Base-by-base conservation (phyloP, 2,113 vertebrate species). In the Anolis carolinensis region DNA sequence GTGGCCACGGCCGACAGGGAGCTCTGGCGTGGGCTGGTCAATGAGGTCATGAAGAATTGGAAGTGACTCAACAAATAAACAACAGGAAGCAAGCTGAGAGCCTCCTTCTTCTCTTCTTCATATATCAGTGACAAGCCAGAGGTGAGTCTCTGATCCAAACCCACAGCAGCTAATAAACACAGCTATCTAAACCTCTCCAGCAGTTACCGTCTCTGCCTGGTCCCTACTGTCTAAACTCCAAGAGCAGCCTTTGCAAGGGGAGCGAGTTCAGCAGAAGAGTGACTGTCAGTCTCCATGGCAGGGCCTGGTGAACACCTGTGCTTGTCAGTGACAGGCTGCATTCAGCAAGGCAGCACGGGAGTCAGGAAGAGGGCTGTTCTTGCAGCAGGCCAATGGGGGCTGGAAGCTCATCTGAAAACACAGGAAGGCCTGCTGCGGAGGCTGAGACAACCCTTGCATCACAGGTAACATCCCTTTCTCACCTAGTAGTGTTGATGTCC, bases 281-380 rank as follows among this genome's bases (percentile, higher is more conserved):
- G 62, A 81, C 70, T 86, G 77, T 72, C 77, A 86, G 55, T 36
- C 39, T 50, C 23, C 27, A 68, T 50, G 25, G 36, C 36, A 18
- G 73, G 20, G 72, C 59, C 82, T 67, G 50, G 52, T 25, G 73
- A 81, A 62, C 82, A 84, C 59, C 82, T 84, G 82, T 84, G 72
- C 73, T n/a, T 84, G 82, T 80, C 77, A 86, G 78, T 86, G 59
- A 81, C 44, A 67, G 20, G 39, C 79, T 52, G 71, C n/a, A 32
- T 32, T 16, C 70, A 55, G 79, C 78, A 74, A 39, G 62, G 78
- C 75, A 70, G 84, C 32, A 32, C 4, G 74, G 65, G 75, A 85
- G 50, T 21, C 75, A 72, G 75, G 65, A 79, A 79, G 84, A 39
- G 59, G 30, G 21, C 67, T 50, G 36, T 36, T 55, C 16, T 81